These are phyloP conservation scores for Pagrus major DNA, from an alignment of 2,113 vertebrate species.

Conservation along the genomic window DNA sequence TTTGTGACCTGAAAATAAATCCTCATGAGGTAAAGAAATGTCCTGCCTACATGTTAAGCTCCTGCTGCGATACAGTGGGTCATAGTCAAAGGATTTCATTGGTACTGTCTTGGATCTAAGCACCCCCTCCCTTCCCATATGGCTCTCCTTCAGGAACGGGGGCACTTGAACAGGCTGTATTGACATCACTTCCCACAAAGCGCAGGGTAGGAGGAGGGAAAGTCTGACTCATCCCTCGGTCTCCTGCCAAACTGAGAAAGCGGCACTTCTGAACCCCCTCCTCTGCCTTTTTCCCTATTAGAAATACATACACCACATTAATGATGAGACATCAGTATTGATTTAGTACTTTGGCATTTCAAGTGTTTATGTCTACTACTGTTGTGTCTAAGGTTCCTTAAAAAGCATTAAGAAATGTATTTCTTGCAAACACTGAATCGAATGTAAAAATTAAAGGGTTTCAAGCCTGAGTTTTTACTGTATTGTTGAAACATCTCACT, in stretches of 20 bases:
- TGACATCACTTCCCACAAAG: constrained; percentile 81
- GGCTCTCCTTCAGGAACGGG: constrained; percentile 65
- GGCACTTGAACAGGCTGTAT: constrained; percentile 72
- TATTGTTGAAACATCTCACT: not conserved
- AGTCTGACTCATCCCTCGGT: constrained; percentile 82
- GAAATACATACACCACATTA: constrained; percentile 37
- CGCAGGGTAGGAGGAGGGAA: constrained; percentile 81
- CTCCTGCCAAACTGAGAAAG: constrained; percentile 74
- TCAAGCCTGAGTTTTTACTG: not conserved
- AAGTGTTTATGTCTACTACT: constrained; percentile 1
- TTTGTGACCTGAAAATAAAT: constrained; percentile 19
- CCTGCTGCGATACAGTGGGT: constrained; percentile 52
- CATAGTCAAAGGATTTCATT: constrained; percentile 57
- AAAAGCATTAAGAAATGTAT: not conserved
- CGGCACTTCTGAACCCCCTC: constrained; percentile 60
- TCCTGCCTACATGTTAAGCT: constrained; percentile 31
- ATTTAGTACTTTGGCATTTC: constrained; percentile 27
- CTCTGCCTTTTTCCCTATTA: constrained; percentile 41
- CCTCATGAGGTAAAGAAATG: constrained; percentile 19
- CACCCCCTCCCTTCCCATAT: constrained; percentile 47
- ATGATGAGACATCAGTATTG: constrained; percentile 47
- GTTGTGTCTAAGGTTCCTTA: constrained; percentile 4
- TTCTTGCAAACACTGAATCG: not conserved
- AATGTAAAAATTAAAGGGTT: not conserved
- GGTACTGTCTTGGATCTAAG: constrained; percentile 49